A percentile compares a stretch with the other conserved stretches of the same genome.
Evolutionary conservation across 1,140 invertebrate species (phyloP).

Genomic region (Papilio helenus): DNA sequence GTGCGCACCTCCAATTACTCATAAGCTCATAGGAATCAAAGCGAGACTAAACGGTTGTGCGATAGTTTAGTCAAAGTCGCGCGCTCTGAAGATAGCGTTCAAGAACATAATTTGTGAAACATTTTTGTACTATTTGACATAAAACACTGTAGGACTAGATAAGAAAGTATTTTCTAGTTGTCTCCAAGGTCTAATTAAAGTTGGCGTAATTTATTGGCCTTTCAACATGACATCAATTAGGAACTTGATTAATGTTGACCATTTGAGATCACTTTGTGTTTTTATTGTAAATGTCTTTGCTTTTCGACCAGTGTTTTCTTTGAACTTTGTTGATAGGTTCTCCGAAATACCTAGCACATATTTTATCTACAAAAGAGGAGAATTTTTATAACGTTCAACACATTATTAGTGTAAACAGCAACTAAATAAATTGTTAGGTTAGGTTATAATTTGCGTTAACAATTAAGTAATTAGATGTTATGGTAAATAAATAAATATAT

Average conservation of each 20-base stretch:
- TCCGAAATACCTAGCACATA: not conserved
- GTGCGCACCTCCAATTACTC: too few species aligned
- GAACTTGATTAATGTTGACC: constrained; percentile 10
- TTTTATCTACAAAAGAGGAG: not conserved
- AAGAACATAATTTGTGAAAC: not conserved
- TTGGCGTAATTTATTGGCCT: constrained; percentile 11
- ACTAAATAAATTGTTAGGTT: too few species aligned
- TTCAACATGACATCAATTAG: not conserved
- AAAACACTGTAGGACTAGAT: not conserved
- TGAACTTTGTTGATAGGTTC: not conserved
- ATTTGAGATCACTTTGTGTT: not conserved
- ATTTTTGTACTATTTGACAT: not conserved
- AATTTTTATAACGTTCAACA: not conserved
- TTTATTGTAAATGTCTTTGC: not conserved
- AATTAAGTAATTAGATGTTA: too few species aligned
- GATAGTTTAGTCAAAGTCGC: too few species aligned
- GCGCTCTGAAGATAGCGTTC: not conserved
- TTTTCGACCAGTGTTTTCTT: not conserved
- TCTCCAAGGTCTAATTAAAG: constrained; percentile 8
- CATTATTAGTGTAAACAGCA: not conserved
- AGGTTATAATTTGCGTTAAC: too few species aligned
- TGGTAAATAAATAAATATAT: too few species aligned
- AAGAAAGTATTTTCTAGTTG: not conserved
- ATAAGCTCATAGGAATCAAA: too few species aligned
- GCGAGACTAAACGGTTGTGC: too few species aligned